These are phyloP conservation scores for Plecturocebus donacophilus DNA, from an alignment of 2,113 vertebrate genomes.

Conservation along the genomic window DNA sequence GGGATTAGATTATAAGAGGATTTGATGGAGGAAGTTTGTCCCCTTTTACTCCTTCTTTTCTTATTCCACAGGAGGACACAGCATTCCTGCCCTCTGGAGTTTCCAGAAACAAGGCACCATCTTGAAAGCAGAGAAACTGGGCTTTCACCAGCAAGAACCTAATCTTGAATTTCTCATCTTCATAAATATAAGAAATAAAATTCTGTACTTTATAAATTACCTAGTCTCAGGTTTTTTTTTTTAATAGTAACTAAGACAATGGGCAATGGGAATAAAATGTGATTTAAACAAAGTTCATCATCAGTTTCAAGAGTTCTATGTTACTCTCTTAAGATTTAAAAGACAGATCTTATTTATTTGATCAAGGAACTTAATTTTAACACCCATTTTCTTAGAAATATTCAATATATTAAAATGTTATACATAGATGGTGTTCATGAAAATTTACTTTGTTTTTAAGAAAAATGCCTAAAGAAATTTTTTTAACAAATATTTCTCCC, in stretches of 20 bases:
- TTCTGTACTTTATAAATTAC: not conserved
- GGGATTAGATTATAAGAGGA: not conserved
- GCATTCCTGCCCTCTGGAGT: not conserved
- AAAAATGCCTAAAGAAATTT: not conserved
- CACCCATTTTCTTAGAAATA: not conserved
- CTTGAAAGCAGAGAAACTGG: not conserved
- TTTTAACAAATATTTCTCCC: not conserved
- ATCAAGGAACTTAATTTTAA: not conserved
- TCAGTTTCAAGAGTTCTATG: not conserved
- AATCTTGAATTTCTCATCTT: not conserved
- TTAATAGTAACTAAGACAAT: not conserved
- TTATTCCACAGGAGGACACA: not conserved
- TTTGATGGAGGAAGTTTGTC: fast-evolving
- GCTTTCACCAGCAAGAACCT: too few species aligned
- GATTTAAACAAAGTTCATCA: not conserved
- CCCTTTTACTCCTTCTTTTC: not conserved
- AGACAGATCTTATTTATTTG: not conserved
- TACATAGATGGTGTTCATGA: not conserved
- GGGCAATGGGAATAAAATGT: not conserved
- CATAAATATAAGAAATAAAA: not conserved
- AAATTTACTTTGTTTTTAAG: not conserved
- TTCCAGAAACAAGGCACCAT: not conserved
- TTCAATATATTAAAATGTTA: not conserved
- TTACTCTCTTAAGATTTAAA: not conserved
- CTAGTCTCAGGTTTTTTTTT: not conserved